Conservation (phyloP, 1,140 invertebrate genomes). For the Piezodorus guildinii region DNA sequence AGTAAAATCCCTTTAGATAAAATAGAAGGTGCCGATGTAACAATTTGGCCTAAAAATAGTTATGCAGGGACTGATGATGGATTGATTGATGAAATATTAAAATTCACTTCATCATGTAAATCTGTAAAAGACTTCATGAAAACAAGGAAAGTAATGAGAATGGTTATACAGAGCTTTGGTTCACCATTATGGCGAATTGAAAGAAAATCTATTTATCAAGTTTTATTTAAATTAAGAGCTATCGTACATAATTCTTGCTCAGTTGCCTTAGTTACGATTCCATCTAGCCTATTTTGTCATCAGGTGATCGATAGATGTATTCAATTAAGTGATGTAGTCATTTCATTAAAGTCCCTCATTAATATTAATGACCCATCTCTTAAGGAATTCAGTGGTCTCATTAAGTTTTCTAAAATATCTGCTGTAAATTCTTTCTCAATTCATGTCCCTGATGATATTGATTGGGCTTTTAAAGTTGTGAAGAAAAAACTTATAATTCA, state of each 20-base stretch:
- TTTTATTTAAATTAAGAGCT: slow-evolving; percentile 1
- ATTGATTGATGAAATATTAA: neutral
- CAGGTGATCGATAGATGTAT: neutral
- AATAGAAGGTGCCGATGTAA: neutral
- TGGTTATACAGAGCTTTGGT: neutral
- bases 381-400: neutral
- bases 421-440: neutral
- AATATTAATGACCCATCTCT: neutral
- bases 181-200: neutral
- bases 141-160: neutral
- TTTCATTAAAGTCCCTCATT: neutral
- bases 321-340: neutral
- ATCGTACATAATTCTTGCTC: neutral
- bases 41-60: neutral
- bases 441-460: slow-evolving; percentile 4
- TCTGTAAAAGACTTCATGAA: neutral
- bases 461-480: neutral
- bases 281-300: neutral
- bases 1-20: neutral
- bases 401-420: neutral
- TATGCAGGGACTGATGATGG: too few species aligned
- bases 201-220: neutral
- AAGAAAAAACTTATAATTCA: slow-evolving; percentile 11
- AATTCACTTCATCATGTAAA: neutral
- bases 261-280: neutral